A percentile compares a stretch with the other conserved stretches of the same genome.
phyloP scores from a whole-genome alignment of 2,113 vertebrate species.

The Aphyosemion australe region DNA sequence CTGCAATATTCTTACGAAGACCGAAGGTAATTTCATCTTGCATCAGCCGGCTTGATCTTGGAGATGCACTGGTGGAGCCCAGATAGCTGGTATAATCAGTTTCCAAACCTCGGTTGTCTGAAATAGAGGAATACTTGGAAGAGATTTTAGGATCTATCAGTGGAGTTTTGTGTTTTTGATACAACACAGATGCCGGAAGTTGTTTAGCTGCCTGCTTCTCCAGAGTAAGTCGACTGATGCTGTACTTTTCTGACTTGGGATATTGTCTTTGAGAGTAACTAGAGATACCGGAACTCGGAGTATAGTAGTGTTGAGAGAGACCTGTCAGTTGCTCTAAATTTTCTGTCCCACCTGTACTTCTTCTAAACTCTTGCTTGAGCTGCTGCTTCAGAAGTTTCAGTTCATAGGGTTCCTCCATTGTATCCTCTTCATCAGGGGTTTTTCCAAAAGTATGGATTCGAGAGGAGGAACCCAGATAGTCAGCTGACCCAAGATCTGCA shows the following conservation, averaged over 20 bases:
- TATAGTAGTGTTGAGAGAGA: conserved; percentile 92
- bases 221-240: conserved; percentile 94
- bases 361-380: conserved; percentile 97
- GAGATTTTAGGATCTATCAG: conserved; percentile 89
- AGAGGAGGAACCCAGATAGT: conserved; percentile 90
- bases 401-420: conserved; percentile 98
- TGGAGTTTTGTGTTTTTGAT: conserved; percentile 95
- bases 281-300: conserved; percentile 78
- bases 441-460: conserved; percentile 92
- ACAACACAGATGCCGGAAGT: conserved; percentile 91
- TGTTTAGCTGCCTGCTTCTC: conserved; percentile 99
- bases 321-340: conserved; percentile 90
- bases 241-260: conserved; percentile 96
- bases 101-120: conserved; percentile 90
- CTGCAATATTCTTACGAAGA: conserved; percentile 95
- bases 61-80: conserved; percentile 85
- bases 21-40: conserved; percentile 98
- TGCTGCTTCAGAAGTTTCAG: conserved; percentile 97
- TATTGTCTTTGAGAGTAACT: conserved; percentile 88
- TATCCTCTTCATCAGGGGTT: conserved; percentile 93
- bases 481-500: conserved; percentile 87
- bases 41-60: conserved; percentile 88
- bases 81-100: conserved; percentile 92
- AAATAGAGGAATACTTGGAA: conserved; percentile 93
- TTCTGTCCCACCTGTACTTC: conserved; percentile 91